These are phyloP conservation scores for Dendrocincla fuliginosa DNA, from an alignment of 2,797 vertebrate genomes.

Conservation along the genomic window DNA sequence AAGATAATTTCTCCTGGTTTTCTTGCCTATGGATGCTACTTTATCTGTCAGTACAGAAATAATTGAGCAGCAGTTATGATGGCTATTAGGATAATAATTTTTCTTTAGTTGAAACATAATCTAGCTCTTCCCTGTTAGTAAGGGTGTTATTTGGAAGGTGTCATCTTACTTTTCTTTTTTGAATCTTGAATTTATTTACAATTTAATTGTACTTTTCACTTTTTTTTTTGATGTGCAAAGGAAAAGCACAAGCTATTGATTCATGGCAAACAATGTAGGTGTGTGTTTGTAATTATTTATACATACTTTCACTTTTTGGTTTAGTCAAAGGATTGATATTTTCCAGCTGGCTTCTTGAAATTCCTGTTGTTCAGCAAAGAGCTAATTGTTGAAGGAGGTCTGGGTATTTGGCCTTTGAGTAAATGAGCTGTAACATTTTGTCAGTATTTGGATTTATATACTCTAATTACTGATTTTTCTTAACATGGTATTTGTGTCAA, in stretches of 20 bases:
- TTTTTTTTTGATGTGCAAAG: background rate
- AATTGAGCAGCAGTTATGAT: background rate
- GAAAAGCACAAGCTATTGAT: background rate
- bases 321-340: background rate
- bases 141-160: background rate
- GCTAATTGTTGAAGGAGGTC: background rate
- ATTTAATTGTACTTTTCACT: background rate
- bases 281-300: background rate
- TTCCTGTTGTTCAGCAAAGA: background rate
- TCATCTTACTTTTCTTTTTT: background rate
- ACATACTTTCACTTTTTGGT: background rate
- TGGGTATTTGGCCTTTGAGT: background rate
- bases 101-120: background rate
- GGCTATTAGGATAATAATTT: background rate
- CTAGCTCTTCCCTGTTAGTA: background rate
- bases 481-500: background rate
- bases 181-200: background rate
- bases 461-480: constrained; percentile 21
- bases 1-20: background rate
- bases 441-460: constrained; percentile 3
- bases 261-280: background rate
- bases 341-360: constrained; percentile 10
- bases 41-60: background rate
- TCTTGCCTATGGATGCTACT: background rate
- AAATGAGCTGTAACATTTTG: background rate